Conservation (phyloP, 2,888 invertebrate genomes). For the Hyalella azteca region DNA sequence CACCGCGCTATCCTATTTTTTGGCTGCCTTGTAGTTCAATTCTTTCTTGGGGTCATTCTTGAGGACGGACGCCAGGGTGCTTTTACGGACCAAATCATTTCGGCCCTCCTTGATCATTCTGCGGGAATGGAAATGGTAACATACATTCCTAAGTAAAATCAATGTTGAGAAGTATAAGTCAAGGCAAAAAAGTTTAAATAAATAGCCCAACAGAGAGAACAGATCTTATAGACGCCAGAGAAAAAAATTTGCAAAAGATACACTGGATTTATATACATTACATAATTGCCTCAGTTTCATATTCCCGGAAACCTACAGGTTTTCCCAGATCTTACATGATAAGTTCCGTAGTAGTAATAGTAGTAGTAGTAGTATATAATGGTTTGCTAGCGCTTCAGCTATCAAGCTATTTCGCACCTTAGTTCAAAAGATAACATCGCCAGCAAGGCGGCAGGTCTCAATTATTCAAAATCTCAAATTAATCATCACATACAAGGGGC, state of each 20-base stretch:
- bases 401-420: too few relatives aligned
- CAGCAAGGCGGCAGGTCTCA: too few relatives aligned
- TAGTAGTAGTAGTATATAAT: too few relatives aligned
- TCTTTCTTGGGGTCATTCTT: neutral
- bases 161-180: neutral
- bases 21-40: neutral
- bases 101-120: neutral
- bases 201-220: neutral
- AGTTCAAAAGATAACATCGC: too few relatives aligned
- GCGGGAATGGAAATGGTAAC: neutral
- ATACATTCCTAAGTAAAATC: neutral
- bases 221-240: neutral
- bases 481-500: too few relatives aligned
- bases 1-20: constrained; percentile 17
- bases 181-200: neutral
- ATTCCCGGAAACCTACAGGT: too few relatives aligned
- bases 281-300: too few relatives aligned
- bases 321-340: too few relatives aligned
- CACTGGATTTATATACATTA: neutral
- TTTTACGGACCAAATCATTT: neutral
- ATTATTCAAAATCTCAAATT: too few relatives aligned
- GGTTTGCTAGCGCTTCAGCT: too few relatives aligned
- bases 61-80: neutral
- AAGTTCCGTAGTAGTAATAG: too few relatives aligned
- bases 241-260: neutral